Conservation (phyloP, 2,888 invertebrate genomes). For the Drosophila anomalata region DNA sequence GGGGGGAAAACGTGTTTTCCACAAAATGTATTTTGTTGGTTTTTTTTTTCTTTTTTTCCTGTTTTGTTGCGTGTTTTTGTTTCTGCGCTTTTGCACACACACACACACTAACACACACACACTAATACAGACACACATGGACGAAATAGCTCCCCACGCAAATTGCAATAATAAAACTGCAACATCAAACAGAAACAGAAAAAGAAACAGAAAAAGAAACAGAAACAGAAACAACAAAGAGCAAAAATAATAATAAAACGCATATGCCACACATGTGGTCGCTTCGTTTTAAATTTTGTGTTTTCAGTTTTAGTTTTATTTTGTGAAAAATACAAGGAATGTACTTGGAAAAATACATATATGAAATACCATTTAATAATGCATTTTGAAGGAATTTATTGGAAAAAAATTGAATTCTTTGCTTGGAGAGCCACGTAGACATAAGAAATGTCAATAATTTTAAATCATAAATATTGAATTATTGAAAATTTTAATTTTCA, state of each 20-base stretch:
- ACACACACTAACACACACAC: conserved; percentile 5
- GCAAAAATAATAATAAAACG: conserved; percentile 27
- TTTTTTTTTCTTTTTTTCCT: conserved; percentile 23
- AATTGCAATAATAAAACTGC: conserved; percentile 40
- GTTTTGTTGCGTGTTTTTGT: conserved; percentile 5
- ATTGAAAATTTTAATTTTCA: too few species aligned
- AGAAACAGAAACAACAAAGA: conserved; percentile 5
- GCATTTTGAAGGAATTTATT: not conserved
- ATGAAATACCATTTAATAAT: not conserved
- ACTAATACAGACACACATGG: conserved; percentile 25
- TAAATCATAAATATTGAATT: too few species aligned
- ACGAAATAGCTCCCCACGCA: conserved; percentile 13
- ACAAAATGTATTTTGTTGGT: conserved; percentile 63
- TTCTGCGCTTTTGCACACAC: conserved; percentile 16
- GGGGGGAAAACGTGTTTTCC: conserved; percentile 66
- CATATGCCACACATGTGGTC: conserved; percentile 61
- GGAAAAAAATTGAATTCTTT: too few species aligned
- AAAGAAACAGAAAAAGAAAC: not conserved
- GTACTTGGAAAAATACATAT: not conserved
- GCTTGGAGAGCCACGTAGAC: too few species aligned
- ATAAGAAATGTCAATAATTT: too few species aligned
- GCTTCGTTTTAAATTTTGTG: not conserved
- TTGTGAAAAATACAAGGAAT: not conserved
- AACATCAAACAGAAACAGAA: conserved; percentile 6
- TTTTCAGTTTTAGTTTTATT: not conserved